Base-by-base conservation (phyloP, 2,113 vertebrate species). In the Lophotis ruficrista region DNA sequence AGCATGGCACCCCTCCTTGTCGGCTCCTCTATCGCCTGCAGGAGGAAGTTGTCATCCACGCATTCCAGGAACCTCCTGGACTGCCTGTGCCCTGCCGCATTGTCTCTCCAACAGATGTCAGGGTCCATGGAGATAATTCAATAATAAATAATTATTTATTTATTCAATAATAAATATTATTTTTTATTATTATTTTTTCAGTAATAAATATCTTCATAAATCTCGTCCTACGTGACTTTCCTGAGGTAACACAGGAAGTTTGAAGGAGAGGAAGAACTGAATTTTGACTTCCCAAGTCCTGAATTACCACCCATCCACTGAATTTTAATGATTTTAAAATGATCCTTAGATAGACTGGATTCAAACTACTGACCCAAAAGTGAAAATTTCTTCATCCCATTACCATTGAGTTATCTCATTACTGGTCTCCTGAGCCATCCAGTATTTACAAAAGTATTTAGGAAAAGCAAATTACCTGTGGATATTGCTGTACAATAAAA, bases 381-480 rank as follows among this genome's bases (percentile, higher is more conserved):
- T 54, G 43, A 65, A 76, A 91, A 68, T 51, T 47, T 89, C 58
- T 86, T 95, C 51, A 50, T 84, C 31, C 24, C 20, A 31, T 82
- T 92, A 87, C 18, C 16, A 12, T 9, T 57, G 5, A 14, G 1
- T 68, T 81, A 37, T 83, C n/a, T 64, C 35, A 62, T 93, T 86
- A 66, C 19, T 75, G 58, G 45, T 58, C 23, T 77, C 28, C 60
- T 87, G 28, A 95, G n/a, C 43, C 48, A 89, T 38, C 25, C 56
- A 66, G 7, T 54, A 70, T 38, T 70, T 70, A 68, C 33, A 89
- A 86, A 89, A 83, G 33, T 76, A 64, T 77, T 66, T 66, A 71
- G 41, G 25, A 96, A 92, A 83, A 94, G 35, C 13, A 96, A 79
- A 85, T 76, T 95, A 65, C 50, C 66, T 95, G 65, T 68, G 51